Percentiles rank a stretch among this genome's conserved stretches.
Conservation (phyloP, 2,113 vertebrate genomes). For the Xyliphius kryptos region DNA sequence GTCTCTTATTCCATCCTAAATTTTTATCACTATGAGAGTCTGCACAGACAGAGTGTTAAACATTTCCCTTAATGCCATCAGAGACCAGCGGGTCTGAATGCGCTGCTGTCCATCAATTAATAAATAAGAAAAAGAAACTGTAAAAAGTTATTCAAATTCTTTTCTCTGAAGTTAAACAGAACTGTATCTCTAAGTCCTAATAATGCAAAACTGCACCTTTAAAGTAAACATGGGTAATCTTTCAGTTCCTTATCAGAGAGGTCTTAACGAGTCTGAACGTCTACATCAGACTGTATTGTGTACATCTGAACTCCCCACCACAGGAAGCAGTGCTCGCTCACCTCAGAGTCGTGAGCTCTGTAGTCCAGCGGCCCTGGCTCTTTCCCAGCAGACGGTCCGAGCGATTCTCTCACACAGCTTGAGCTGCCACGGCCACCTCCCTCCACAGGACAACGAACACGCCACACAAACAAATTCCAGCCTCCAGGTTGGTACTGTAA, state of each 20-base stretch:
- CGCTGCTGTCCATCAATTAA: no score
- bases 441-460: conserved; percentile 58
- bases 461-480: conserved; percentile 59
- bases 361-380: conserved; percentile 68
- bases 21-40: no score
- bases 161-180: no score
- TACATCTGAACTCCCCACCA: neutral
- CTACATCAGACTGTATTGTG: neutral
- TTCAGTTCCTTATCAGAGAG: neutral
- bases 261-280: no score
- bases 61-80: no score
- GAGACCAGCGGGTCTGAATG: no score
- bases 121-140: no score
- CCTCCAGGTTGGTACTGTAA: conserved; percentile 61
- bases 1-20: no score
- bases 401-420: conserved; percentile 45
- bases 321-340: conserved; percentile 50
- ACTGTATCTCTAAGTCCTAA: no score
- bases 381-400: conserved; percentile 35
- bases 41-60: no score
- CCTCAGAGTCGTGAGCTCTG: conserved; percentile 86
- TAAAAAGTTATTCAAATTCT: no score
- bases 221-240: neutral
- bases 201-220: no score
- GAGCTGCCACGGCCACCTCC: conserved; percentile 48